These are phyloP conservation scores for Actinernus sp. DNA, from an alignment of 92 coral and sea anemone genomes.

Conservation along the genomic window DNA sequence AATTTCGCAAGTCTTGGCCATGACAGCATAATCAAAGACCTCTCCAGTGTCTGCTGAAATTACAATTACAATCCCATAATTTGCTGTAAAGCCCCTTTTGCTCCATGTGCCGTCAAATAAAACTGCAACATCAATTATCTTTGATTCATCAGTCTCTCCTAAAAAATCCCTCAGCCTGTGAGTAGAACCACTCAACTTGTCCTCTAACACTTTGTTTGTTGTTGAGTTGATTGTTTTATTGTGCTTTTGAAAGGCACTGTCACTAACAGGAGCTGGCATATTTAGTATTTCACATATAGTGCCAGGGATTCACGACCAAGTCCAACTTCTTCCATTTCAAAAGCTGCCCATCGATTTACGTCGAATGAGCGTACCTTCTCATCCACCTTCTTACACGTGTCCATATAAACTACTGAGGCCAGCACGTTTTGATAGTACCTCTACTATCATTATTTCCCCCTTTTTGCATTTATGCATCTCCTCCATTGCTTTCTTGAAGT, in stretches of 20 bases:
- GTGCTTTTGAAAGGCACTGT: neutral
- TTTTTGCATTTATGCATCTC: too few species aligned
- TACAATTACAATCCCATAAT: constrained; percentile 51
- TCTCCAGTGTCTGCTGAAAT: constrained; percentile 47
- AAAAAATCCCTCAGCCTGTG: neutral
- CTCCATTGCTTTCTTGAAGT: too few species aligned
- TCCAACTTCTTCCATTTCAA: too few species aligned
- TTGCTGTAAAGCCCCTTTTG: constrained; percentile 52
- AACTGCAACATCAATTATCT: constrained; percentile 28
- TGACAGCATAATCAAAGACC: constrained; percentile 40
- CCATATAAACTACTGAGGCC: too few species aligned
- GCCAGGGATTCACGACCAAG: too few species aligned
- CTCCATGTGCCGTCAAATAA: constrained; percentile 56
- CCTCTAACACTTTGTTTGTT: constrained; percentile 12
- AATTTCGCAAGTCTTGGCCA: constrained; percentile 31
- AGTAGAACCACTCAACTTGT: neutral
- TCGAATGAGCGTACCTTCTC: too few species aligned
- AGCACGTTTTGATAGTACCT: too few species aligned
- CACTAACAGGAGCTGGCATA: too few species aligned
- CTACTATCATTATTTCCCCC: too few species aligned
- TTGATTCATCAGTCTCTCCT: neutral
- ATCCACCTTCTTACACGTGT: too few species aligned
- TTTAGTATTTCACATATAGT: too few species aligned
- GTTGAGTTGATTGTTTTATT: neutral
- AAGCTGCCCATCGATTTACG: too few species aligned